Percentiles rank a stretch among this genome's conserved stretches.
These are phyloP conservation scores for Drosophila neotestacea DNA, from an alignment of 2,888 invertebrate species.

Conservation along the genomic window DNA sequence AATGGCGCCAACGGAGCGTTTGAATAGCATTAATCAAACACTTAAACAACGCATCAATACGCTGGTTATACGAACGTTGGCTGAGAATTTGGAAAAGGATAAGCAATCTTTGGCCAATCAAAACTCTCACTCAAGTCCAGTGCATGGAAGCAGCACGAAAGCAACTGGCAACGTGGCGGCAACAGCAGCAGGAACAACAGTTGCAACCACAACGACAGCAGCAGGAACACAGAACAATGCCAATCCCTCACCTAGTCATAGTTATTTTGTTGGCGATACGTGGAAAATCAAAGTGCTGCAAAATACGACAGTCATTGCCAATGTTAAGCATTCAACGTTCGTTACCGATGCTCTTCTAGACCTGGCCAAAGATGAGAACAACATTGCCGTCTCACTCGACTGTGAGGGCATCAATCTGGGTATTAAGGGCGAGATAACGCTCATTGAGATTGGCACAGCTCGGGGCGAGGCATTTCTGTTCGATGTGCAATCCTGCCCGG, in stretches of 20 bases:
- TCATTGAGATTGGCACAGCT: constrained; percentile 93
- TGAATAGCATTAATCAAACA: constrained; percentile 88
- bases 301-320: constrained; percentile 92
- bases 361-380: constrained; percentile 85
- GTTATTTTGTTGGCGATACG: constrained; percentile 88
- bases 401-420: constrained; percentile 97
- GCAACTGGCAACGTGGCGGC: constrained; percentile 6
- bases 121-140: constrained; percentile 82
- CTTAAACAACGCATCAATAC: constrained; percentile 95
- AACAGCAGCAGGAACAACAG: constrained; percentile 75
- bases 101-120: constrained; percentile 83
- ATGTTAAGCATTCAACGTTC: constrained; percentile 91
- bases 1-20: constrained; percentile 74
- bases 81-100: constrained; percentile 90
- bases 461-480: constrained; percentile 94
- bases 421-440: constrained; percentile 93
- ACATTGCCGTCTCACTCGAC: constrained; percentile 92
- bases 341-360: constrained; percentile 90
- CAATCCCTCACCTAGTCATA: constrained; percentile 80
- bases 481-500: constrained; percentile 94
- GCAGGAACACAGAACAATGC: constrained; percentile 71
- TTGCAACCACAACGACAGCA: constrained; percentile 69
- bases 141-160: constrained; percentile 60
- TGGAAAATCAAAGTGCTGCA: constrained; percentile 94
- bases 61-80: constrained; percentile 94